These are phyloP conservation scores for Plodia interpunctella DNA, from an alignment of 1,140 invertebrate species.

Conservation along the genomic window DNA sequence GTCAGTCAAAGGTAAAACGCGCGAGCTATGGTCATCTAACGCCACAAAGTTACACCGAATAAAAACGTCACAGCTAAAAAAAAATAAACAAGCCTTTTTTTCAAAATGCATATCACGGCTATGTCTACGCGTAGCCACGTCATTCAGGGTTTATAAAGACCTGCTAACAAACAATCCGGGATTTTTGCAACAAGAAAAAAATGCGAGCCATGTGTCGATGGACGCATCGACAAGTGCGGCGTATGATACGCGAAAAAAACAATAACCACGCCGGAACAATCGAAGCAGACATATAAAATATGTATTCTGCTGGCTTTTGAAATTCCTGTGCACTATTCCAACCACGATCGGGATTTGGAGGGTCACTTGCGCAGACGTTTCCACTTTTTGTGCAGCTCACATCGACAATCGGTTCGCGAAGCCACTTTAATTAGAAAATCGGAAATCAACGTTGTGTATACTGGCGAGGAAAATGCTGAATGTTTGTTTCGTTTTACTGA, in stretches of 20 bases:
- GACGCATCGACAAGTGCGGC: slow-evolving; percentile 50
- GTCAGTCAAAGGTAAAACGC: too few species aligned
- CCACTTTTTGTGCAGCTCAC: neutral
- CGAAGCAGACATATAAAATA: slow-evolving; percentile 75
- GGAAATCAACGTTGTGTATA: neutral
- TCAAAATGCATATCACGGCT: neutral
- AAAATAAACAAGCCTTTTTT: neutral
- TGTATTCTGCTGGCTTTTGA: slow-evolving; percentile 69
- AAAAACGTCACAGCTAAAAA: neutral
- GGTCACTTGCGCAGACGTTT: slow-evolving; percentile 13
- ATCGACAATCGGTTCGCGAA: neutral
- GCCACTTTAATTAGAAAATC: slow-evolving; percentile 10
- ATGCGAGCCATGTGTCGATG: slow-evolving; percentile 56
- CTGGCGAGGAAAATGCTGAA: neutral
- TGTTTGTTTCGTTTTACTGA: neutral
- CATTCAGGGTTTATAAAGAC: slow-evolving; percentile 4
- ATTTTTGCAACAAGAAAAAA: slow-evolving; percentile 52
- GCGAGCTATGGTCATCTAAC: too few species aligned
- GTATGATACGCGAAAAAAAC: slow-evolving; percentile 52
- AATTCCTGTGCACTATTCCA: slow-evolving; percentile 66
- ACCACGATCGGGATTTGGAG: slow-evolving; percentile 66
- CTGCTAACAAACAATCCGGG: slow-evolving; percentile 47
- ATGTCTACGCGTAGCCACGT: neutral
- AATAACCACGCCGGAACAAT: slow-evolving; percentile 67
- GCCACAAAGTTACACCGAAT: neutral